Conservation (phyloP, 2,797 vertebrate species). For the Steatocranus sp. region DNA sequence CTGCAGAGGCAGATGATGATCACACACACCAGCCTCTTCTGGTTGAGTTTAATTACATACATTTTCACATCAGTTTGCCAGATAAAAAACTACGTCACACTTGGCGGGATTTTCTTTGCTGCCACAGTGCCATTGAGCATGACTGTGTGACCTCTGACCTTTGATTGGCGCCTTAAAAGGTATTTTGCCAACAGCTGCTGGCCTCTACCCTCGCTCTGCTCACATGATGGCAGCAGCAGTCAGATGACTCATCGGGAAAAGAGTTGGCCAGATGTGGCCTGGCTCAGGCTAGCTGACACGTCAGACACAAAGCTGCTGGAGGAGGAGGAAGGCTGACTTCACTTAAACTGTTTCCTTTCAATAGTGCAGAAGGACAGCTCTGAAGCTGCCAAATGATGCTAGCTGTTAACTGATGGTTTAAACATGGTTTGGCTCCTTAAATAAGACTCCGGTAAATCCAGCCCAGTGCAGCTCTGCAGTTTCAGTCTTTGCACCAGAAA, state of each 20-base stretch:
- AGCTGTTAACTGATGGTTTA: background rate
- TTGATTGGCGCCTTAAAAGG: rapidly evolving
- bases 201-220: background rate
- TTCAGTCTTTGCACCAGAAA: background rate
- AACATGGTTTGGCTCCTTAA: background rate
- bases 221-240: constrained; percentile 10
- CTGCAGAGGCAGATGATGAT: background rate
- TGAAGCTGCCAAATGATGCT: background rate
- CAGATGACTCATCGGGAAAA: constrained; percentile 12
- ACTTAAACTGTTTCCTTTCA: background rate
- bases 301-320: background rate
- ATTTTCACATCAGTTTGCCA: background rate
- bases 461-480: rapidly evolving
- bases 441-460: background rate
- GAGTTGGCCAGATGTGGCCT: constrained; percentile 34
- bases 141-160: background rate
- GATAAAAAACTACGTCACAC: background rate
- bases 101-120: background rate
- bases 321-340: background rate
- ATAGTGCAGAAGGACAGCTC: background rate
- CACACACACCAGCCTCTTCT: background rate
- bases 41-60: background rate
- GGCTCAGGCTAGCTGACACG: constrained; percentile 26
- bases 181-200: background rate
- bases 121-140: rapidly evolving